These are phyloP conservation scores for Cephalophus harveyi DNA, from an alignment of 2,113 vertebrate species.

Conservation along the genomic window DNA sequence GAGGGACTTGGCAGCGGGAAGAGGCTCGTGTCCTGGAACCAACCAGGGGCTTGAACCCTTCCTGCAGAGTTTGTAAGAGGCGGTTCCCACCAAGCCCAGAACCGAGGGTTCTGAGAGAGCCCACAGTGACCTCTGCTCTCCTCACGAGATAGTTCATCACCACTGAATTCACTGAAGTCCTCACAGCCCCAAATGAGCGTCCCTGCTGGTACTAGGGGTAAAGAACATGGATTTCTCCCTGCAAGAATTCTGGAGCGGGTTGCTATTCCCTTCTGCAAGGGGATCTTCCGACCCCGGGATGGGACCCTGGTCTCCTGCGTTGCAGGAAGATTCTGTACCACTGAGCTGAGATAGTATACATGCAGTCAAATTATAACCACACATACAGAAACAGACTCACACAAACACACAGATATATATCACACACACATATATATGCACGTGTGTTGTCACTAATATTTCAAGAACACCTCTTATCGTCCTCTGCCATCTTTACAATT, in stretches of 20 bases:
- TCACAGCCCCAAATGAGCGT: rapidly evolving
- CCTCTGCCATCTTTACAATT: too few relatives aligned
- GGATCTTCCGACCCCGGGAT: rapidly evolving
- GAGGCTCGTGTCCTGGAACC: rapidly evolving
- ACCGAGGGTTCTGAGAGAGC: neutral
- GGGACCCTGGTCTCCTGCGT: neutral
- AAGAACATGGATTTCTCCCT: too few relatives aligned
- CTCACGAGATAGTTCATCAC: neutral
- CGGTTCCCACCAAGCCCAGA: neutral
- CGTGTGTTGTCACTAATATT: too few relatives aligned
- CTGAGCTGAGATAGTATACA: neutral
- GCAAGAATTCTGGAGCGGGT: too few relatives aligned
- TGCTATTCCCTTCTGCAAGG: too few relatives aligned
- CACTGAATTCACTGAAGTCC: too few relatives aligned
- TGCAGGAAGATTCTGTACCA: neutral
- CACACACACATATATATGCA: too few relatives aligned
- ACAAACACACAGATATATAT: neutral
- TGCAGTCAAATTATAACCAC: neutral
- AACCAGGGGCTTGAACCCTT: neutral
- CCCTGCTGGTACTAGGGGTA: neutral
- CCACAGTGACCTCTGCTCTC: neutral
- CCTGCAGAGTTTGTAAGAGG: neutral
- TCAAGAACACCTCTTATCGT: too few relatives aligned
- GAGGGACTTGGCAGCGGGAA: neutral
- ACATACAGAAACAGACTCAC: neutral